Conservation (phyloP, 2,797 vertebrate genomes). For the Chiloscyllium punctatum region DNA sequence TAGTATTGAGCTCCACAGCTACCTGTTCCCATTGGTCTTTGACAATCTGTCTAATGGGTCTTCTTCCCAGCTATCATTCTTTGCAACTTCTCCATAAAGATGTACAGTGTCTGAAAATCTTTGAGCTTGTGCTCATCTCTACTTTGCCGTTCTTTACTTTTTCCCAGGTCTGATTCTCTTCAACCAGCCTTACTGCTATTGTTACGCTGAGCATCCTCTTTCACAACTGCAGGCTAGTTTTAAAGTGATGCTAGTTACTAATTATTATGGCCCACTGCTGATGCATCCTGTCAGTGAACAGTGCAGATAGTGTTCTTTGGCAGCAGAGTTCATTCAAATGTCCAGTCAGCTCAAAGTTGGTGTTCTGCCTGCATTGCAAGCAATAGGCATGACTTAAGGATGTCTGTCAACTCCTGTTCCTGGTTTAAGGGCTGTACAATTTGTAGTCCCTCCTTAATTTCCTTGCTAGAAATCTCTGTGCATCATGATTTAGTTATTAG, state of each 20-base stretch:
- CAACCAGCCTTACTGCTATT: not conserved
- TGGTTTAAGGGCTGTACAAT: not conserved
- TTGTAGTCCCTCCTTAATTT: not conserved
- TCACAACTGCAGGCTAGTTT: not conserved
- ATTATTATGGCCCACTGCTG: too few species aligned
- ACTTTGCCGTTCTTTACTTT: not conserved
- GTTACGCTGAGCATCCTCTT: not conserved
- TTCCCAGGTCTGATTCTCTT: not conserved
- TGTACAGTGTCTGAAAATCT: not conserved
- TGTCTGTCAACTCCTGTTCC: not conserved
- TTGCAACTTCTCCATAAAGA: not conserved
- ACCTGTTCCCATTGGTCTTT: not conserved
- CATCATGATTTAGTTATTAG: not conserved
- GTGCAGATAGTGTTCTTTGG: not conserved
- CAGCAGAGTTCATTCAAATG: not conserved
- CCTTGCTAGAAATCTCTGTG: not conserved
- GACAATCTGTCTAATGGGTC: not conserved
- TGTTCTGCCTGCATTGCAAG: not conserved
- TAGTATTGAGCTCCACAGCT: not conserved
- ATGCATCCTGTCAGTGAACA: not conserved
- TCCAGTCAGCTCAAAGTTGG: not conserved
- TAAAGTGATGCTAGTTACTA: not conserved
- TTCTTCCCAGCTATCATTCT: not conserved
- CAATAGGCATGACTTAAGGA: not conserved
- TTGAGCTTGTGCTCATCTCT: not conserved